Base-by-base conservation (phyloP, 2,888 invertebrate species). In the Lamellibrachia columna region DNA sequence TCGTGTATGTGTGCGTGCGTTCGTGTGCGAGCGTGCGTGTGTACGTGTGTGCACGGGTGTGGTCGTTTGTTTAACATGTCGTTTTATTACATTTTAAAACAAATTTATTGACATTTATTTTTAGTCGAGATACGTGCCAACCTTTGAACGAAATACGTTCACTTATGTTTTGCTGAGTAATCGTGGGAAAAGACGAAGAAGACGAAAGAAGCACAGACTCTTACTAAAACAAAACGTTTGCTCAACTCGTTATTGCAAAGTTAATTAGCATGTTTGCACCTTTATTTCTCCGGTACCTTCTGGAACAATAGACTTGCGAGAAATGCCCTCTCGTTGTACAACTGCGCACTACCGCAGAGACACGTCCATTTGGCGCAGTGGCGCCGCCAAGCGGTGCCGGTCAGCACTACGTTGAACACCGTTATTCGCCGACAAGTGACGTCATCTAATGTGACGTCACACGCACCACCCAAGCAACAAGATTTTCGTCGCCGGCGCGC, bases 351-450 rank as follows among this genome's bases (percentile, higher is more conserved):
- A 15, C 75, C 75, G 75, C 75, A 15, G 15, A 75, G 11, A 75
- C 75, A 75, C 6, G 75, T 75, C 75, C 75, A 75, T 75, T 75
- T 75, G 75, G 75, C 75, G 75, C 75, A 75, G 75, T 75, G 75
- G n/a, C 11, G 75, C 15, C 75, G 22, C 75, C 75, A 75, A 2
- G 75, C 75, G 15, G 75, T 75, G 6, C 75, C 75, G 75, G 75
- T 75, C 75, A 75, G 15, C n/a, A 75, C 75, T 22, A 75, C 75
- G 75, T 75, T 75, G 75, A 75, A 3, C 75, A 75, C 75, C 15
- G 75, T 22, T 22, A 75, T 75, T 75, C 75, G 75, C 15, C 22
- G 75, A 22, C 75, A 75, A 75, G n/a, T 75, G 15, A 75, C 75
- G 75, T 75, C 75, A 75, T 75, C 75, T 11, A n/a, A 75, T 15